Conservation (phyloP, 2,113 vertebrate species). For the western clawed frog (Xenopus tropicalis) region DNA sequence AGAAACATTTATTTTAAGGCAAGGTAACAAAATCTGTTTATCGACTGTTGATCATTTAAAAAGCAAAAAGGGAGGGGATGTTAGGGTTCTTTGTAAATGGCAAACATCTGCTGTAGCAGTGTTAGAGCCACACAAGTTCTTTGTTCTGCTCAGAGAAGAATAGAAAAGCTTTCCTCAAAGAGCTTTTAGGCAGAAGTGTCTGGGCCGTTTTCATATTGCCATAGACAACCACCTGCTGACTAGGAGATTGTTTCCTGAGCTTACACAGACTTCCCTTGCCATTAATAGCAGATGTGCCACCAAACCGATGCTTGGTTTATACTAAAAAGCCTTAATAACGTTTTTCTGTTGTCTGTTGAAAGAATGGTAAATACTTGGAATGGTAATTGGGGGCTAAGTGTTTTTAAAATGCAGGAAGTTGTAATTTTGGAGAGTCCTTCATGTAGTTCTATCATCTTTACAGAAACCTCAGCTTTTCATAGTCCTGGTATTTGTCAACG, state of each 20-base stretch:
- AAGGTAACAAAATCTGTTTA: constrained; percentile 5
- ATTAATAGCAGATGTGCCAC: constrained; percentile 34
- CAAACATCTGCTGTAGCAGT: constrained; percentile 19
- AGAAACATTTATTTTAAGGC: no score
- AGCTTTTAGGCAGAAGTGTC: constrained; percentile 30
- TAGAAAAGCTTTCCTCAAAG: constrained; percentile 1
- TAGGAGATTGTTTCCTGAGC: constrained; percentile 24
- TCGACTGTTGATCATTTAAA: constrained; percentile 33
- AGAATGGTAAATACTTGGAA: background rate
- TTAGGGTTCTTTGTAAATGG: constrained; percentile 3
- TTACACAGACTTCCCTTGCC: constrained; percentile 16
- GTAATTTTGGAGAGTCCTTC: no score
- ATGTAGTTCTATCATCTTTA: no score
- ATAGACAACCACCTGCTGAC: constrained; percentile 35
- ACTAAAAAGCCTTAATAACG: constrained; percentile 4
- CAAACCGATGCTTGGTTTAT: constrained; percentile 2
- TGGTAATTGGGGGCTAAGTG: no score
- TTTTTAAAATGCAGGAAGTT: no score
- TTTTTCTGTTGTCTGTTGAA: constrained; percentile 9
- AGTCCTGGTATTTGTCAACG: no score
- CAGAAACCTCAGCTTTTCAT: no score
- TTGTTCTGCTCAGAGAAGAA: constrained; percentile 28
- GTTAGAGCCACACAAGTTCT: constrained; percentile 15
- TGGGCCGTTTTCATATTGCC: constrained; percentile 28
- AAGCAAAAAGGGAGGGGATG: constrained; percentile 1